phyloP scores from a whole-genome alignment of 1,140 invertebrate species.

The Geopemphigus sp. region DNA sequence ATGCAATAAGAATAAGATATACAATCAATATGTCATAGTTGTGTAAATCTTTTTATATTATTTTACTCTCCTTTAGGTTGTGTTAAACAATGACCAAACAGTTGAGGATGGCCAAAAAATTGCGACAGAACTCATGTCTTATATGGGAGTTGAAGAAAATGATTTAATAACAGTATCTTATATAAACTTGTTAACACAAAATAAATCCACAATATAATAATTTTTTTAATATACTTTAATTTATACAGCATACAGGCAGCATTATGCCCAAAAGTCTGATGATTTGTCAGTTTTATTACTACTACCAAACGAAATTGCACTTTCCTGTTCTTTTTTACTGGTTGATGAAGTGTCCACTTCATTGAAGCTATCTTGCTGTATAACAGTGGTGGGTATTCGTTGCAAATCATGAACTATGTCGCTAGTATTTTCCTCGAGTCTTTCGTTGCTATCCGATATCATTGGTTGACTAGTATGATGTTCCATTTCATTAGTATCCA shows the following conservation, averaged over 20 bases:
- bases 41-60: background rate
- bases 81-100: conserved; percentile 49
- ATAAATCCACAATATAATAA: background rate
- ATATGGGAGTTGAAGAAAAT: conserved; percentile 48
- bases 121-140: conserved; percentile 50
- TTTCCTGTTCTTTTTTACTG: background rate
- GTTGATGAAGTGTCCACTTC: background rate
- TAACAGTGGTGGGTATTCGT: background rate
- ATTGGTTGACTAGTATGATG: background rate
- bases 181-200: conserved; percentile 49
- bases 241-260: background rate
- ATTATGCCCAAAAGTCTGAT: conserved; percentile 21
- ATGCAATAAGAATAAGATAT: background rate
- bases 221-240: background rate
- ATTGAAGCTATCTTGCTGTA: background rate
- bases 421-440: background rate
- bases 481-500: background rate
- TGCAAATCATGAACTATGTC: background rate
- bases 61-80: conserved; percentile 34
- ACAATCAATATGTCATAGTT: background rate
- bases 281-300: conserved; percentile 42
- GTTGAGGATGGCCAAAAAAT: conserved; percentile 51
- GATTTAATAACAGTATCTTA: conserved; percentile 51
- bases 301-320: conserved; percentile 42
- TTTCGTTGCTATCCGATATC: background rate